Conservation (phyloP, 2,888 invertebrate species). For the Thalpophila matura region DNA sequence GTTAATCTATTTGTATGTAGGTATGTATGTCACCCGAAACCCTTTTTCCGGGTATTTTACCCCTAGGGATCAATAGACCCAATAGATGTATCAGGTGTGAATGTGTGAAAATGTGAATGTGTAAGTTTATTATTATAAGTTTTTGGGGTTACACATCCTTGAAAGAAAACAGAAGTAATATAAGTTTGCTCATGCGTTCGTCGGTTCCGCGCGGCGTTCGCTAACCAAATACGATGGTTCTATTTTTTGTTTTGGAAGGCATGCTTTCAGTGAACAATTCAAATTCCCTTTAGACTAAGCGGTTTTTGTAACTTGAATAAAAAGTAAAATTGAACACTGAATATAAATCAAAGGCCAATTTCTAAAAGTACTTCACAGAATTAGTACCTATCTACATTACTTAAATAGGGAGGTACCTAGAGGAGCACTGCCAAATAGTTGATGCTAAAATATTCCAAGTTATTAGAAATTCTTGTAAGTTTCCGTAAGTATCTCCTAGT, state of each 20-base stretch:
- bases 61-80: conserved; percentile 31
- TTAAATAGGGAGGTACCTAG: background rate
- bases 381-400: background rate
- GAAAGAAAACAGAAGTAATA: conserved; percentile 30
- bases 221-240: background rate
- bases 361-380: background rate
- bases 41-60: conserved; percentile 46
- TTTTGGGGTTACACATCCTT: background rate
- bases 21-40: conserved; percentile 20
- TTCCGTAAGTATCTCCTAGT: conserved; percentile 50
- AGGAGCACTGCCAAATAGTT: conserved; percentile 36
- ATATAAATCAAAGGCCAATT: conserved; percentile 24
- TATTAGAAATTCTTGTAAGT: conserved; percentile 61
- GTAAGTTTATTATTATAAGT: conserved; percentile 44
- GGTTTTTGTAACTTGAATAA: conserved; percentile 1
- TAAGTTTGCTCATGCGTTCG: conserved; percentile 20
- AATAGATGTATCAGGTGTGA: conserved; percentile 25
- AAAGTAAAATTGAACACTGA: conserved; percentile 10
- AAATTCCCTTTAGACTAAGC: conserved; percentile 16
- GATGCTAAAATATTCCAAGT: conserved; percentile 45
- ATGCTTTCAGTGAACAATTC: conserved; percentile 5
- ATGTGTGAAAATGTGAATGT: conserved; percentile 18
- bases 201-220: background rate
- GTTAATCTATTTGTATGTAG: conserved; percentile 45
- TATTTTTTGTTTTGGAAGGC: conserved; percentile 5